phyloP scores from a whole-genome alignment of 2,113 vertebrate genomes.

The Microcebus ravelobensis region DNA sequence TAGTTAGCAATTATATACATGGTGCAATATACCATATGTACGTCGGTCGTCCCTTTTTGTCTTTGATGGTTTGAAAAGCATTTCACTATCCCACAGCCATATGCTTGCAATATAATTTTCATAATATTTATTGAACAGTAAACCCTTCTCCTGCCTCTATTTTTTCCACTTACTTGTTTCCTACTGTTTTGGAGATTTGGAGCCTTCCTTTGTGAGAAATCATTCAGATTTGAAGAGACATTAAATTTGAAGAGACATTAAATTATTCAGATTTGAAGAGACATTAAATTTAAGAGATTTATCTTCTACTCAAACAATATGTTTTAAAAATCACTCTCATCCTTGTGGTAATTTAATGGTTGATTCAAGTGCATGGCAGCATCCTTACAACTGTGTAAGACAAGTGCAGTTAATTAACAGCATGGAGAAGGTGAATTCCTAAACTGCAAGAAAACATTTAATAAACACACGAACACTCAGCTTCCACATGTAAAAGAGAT shows the following conservation, averaged over 20 bases:
- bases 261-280: neutral
- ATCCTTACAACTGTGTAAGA: neutral
- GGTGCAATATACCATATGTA: neutral
- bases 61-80: neutral
- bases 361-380: neutral
- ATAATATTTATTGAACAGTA: neutral
- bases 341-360: neutral
- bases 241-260: neutral
- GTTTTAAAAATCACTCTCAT: neutral
- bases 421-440: neutral
- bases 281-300: neutral
- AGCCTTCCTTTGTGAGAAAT: neutral
- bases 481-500: neutral
- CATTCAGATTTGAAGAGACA: neutral
- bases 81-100: neutral
- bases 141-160: neutral
- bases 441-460: neutral
- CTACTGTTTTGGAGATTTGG: neutral
- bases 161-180: neutral
- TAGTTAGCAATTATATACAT: neutral
- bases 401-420: too few species aligned
- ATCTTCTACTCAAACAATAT: neutral
- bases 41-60: neutral
- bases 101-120: neutral
- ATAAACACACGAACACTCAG: neutral